These are phyloP conservation scores for Alviniconcha strummeri DNA, from an alignment of 2,888 invertebrate genomes.

Conservation along the genomic window DNA sequence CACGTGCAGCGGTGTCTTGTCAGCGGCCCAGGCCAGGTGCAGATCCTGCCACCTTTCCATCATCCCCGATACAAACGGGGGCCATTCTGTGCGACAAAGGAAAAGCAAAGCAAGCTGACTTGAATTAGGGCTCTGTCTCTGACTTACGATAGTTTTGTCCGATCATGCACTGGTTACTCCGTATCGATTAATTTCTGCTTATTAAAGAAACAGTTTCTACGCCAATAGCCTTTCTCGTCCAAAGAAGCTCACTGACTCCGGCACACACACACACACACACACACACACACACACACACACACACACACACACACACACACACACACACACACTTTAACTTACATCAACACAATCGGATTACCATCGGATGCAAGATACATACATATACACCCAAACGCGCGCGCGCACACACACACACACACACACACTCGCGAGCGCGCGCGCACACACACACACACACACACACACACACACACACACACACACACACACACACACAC, in stretches of 20 bases:
- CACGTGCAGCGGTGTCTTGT: neutral
- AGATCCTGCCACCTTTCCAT: slow-evolving; percentile 4
- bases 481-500: neutral
- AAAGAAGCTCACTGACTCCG: neutral
- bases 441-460: too few species aligned
- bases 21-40: slow-evolving; percentile 14
- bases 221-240: too few species aligned
- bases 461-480: too few species aligned
- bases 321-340: too few species aligned
- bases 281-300: neutral
- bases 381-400: too few species aligned
- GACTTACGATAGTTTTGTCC: neutral
- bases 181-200: neutral
- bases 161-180: neutral
- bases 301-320: neutral
- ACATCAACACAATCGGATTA: too few species aligned
- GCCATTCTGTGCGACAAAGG: neutral
- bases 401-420: neutral
- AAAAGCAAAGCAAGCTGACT: too few species aligned
- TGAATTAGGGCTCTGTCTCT: neutral
- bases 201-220: too few species aligned
- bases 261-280: neutral
- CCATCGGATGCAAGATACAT: too few species aligned
- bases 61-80: neutral
- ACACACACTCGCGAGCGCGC: too few species aligned